Evolutionary conservation across 2,888 invertebrate genomes (phyloP).

Genomic region (Caenorhabditis uteleia): DNA sequence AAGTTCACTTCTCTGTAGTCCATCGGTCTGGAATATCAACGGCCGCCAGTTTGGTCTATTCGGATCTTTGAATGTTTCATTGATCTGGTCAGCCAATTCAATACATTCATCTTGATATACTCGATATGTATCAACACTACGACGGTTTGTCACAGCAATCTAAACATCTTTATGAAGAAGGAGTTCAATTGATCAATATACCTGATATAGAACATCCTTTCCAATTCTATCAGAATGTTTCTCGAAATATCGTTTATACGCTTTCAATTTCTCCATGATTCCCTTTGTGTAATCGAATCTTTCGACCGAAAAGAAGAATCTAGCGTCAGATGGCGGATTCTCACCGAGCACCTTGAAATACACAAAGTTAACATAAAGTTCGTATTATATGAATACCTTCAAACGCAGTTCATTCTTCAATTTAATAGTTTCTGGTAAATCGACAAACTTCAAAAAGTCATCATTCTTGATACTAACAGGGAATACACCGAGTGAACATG

Average conservation of each 20-base stretch:
- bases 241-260: conserved; percentile 65
- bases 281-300: conserved; percentile 70
- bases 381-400: no score
- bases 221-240: conserved; percentile 67
- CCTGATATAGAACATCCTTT: conserved; percentile 68
- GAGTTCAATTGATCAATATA: conserved; percentile 7
- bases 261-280: conserved; percentile 65
- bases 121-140: conserved; percentile 69
- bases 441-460: conserved; percentile 66
- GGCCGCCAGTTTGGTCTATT: conserved; percentile 63
- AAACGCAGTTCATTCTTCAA: conserved; percentile 57
- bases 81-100: conserved; percentile 62
- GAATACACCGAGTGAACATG: conserved; percentile 68
- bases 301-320: conserved; percentile 69
- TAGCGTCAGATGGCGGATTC: conserved; percentile 52
- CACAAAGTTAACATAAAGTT: conserved; percentile 37
- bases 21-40: conserved; percentile 68
- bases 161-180: conserved; percentile 10
- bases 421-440: conserved; percentile 54
- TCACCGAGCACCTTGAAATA: conserved; percentile 64
- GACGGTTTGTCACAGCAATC: conserved; percentile 69
- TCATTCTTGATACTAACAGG: conserved; percentile 70
- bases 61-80: conserved; percentile 48
- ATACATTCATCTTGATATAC: conserved; percentile 69
- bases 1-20: conserved; percentile 62